Percentiles rank a stretch among this genome's conserved stretches.
Conservation (phyloP, 2,888 invertebrate species). For the Stratiomys singularior region DNA sequence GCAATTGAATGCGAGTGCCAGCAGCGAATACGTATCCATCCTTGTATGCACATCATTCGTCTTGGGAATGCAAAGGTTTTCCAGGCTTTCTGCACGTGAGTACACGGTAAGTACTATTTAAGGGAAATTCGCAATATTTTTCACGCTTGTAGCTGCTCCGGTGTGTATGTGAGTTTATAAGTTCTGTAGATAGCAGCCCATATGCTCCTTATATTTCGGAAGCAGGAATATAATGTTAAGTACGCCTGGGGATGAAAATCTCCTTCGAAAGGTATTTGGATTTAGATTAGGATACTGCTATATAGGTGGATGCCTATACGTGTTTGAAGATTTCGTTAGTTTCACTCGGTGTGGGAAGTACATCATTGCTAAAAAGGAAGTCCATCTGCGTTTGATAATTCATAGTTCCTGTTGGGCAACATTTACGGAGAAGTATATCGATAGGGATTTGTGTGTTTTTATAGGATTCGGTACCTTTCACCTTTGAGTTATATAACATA, state of each 20-base stretch:
- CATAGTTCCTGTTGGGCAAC: no score
- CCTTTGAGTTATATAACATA: no score
- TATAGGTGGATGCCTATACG: no score
- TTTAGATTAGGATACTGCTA: no score
- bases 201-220: not conserved
- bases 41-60: conserved; percentile 33
- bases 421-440: no score
- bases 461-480: no score
- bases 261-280: not conserved
- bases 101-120: conserved; percentile 13
- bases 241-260: not conserved
- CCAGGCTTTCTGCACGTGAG: not conserved
- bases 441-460: no score
- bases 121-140: not conserved
- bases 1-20: conserved; percentile 34
- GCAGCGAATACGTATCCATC: conserved; percentile 16
- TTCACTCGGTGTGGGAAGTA: no score
- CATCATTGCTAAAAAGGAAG: no score
- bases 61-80: not conserved
- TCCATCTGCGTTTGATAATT: no score
- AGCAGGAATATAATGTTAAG: not conserved
- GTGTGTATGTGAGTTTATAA: not conserved
- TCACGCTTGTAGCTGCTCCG: not conserved
- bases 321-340: no score
- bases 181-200: not conserved